phyloP scores from a whole-genome alignment of 1,140 invertebrate species.

The Ips typographus region DNA sequence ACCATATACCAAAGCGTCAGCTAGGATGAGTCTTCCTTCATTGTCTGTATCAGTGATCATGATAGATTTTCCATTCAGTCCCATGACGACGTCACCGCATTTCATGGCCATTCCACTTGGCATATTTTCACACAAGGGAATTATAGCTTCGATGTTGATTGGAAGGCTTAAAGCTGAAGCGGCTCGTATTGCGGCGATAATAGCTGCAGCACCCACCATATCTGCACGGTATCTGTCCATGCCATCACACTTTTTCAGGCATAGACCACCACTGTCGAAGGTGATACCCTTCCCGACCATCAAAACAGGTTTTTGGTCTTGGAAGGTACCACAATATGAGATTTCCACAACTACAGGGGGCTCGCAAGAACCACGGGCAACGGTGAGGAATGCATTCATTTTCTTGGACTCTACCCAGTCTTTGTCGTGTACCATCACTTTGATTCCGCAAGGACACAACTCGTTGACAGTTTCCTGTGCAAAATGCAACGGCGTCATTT shows the following conservation, averaged over 20 bases:
- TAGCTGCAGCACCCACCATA: neutral
- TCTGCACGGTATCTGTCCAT: neutral
- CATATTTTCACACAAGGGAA: neutral
- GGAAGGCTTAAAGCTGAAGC: neutral
- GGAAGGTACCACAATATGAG: conserved; percentile 56
- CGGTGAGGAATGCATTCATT: conserved; percentile 73
- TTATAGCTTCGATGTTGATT: neutral
- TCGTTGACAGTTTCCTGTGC: conserved; percentile 62
- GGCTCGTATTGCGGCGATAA: neutral
- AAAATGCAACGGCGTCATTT: conserved; percentile 58
- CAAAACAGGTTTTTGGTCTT: conserved; percentile 40
- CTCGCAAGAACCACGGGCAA: conserved; percentile 66
- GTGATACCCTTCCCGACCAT: neutral
- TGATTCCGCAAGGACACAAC: conserved; percentile 49
- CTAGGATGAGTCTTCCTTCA: conserved; percentile 2
- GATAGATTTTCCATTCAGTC: neutral
- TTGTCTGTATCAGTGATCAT: neutral
- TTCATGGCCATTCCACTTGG: neutral
- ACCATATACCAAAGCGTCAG: neutral
- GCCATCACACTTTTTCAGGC: neutral
- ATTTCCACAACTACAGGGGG: conserved; percentile 77
- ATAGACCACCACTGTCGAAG: neutral
- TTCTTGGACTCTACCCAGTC: conserved; percentile 69
- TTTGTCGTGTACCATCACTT: conserved; percentile 62
- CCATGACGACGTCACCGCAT: neutral